Evolutionary conservation across 2,888 invertebrate genomes (phyloP).

Genomic region (Bhutanitis thaidina): DNA sequence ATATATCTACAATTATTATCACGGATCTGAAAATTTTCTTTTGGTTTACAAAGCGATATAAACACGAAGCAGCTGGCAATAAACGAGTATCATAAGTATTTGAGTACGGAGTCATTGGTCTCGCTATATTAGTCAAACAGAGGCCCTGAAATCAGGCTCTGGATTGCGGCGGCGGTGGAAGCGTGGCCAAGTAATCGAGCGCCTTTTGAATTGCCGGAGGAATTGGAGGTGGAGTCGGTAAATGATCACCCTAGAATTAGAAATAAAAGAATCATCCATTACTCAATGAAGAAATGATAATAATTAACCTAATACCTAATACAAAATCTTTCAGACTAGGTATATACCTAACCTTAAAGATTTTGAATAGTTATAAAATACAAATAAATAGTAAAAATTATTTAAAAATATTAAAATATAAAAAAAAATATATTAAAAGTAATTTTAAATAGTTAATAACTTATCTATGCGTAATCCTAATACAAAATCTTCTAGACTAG

Average conservation of each 20-base stretch:
- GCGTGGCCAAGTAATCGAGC: constrained; percentile 83
- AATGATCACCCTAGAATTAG: constrained; percentile 83
- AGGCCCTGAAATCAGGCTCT: constrained; percentile 38
- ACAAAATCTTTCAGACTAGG: no score
- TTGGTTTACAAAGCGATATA: constrained; percentile 43
- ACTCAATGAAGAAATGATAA: no score
- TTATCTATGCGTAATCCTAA: no score
- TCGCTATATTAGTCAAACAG: constrained; percentile 14
- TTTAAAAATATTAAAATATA: no score
- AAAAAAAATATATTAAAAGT: no score
- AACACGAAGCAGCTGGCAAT: constrained; percentile 32
- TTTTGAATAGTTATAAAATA: no score
- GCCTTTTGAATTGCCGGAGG: constrained; percentile 88
- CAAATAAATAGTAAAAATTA: no score
- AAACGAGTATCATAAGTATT: constrained; percentile 19
- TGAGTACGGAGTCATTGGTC: constrained; percentile 16
- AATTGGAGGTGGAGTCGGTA: constrained; percentile 88
- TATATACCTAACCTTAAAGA: no score
- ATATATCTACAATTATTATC: background rate
- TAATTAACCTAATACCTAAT: no score
- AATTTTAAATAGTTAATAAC: no score
- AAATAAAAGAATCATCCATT: constrained; percentile 4
- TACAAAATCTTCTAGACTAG: no score
- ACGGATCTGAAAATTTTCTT: no score
- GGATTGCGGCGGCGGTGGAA: constrained; percentile 75